These are phyloP conservation scores for Geophilus truncorum DNA, from an alignment of 2,888 invertebrate genomes.

Conservation along the genomic window DNA sequence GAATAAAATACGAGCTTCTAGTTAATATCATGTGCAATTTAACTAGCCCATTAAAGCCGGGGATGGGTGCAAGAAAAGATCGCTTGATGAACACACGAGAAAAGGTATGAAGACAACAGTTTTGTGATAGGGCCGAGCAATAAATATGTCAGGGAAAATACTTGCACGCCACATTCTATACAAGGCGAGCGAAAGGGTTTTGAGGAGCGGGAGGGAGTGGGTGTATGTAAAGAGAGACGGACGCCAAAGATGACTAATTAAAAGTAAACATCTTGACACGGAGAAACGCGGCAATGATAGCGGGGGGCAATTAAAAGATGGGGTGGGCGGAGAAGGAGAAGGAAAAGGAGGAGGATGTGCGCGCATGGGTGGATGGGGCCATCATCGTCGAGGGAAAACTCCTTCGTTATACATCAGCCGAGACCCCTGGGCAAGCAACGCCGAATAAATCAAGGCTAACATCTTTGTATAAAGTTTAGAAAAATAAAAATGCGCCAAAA, in stretches of 20 bases:
- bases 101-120: constrained; percentile 20
- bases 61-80: constrained; percentile 2
- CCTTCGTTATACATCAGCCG: constrained; percentile 25
- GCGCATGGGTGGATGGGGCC: constrained; percentile 11
- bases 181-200: background rate
- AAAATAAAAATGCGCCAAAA: background rate
- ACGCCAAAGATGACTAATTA: constrained; percentile 25
- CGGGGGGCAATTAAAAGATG: constrained; percentile 27
- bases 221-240: background rate
- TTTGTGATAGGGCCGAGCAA: background rate
- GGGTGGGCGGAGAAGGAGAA: background rate
- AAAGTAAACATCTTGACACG: constrained; percentile 27
- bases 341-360: background rate
- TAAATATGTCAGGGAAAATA: constrained; percentile 27
- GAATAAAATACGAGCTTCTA: background rate
- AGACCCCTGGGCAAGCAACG: constrained; percentile 24
- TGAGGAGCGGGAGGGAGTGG: background rate
- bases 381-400: constrained; percentile 25
- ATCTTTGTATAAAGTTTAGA: background rate
- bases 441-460: constrained; percentile 23
- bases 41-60: constrained; percentile 15
- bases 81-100: constrained; percentile 14
- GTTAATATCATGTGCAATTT: constrained; percentile 22
- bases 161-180: constrained; percentile 7
- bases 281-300: constrained; percentile 8